A percentile compares a stretch with the other conserved stretches of the same genome.
Conservation (phyloP, 2,888 invertebrate species). For the Protonemura montana region DNA sequence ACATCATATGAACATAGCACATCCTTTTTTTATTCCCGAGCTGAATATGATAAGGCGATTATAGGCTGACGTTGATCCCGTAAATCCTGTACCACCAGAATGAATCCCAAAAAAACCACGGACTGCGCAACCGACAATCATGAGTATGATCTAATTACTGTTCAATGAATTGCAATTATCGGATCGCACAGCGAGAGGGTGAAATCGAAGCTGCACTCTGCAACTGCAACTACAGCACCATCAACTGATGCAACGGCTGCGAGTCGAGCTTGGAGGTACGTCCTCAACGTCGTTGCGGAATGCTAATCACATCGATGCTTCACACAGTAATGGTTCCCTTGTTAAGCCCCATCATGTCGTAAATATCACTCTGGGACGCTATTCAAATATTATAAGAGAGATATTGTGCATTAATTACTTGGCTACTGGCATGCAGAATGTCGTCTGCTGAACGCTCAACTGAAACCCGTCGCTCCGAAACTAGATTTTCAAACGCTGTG, state of each 20-base stretch:
- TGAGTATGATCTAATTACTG: slow-evolving; percentile 3
- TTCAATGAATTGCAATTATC: not conserved
- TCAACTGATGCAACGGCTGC: no score
- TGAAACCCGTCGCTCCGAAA: not conserved
- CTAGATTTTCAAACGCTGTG: not conserved
- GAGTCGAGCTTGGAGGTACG: not conserved
- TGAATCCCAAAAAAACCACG: not conserved
- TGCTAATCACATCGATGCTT: slow-evolving; percentile 15
- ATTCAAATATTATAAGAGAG: slow-evolving; percentile 36
- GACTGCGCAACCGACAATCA: not conserved
- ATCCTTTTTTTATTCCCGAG: not conserved
- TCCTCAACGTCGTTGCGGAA: not conserved
- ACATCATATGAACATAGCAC: not conserved
- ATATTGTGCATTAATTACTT: slow-evolving; percentile 30
- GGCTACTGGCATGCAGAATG: not conserved
- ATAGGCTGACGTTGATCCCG: not conserved
- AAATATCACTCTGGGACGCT: slow-evolving; percentile 27
- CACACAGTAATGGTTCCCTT: slow-evolving; percentile 3
- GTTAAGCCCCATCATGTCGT: slow-evolving; percentile 21
- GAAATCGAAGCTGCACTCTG: not conserved
- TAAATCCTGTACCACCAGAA: not conserved
- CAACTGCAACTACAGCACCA: no score
- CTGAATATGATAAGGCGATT: not conserved
- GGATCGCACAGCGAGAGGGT: not conserved
- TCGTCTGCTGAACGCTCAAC: not conserved